Conservation (phyloP, 64 coral and sea anemone species). For the Actinia equina region DNA sequence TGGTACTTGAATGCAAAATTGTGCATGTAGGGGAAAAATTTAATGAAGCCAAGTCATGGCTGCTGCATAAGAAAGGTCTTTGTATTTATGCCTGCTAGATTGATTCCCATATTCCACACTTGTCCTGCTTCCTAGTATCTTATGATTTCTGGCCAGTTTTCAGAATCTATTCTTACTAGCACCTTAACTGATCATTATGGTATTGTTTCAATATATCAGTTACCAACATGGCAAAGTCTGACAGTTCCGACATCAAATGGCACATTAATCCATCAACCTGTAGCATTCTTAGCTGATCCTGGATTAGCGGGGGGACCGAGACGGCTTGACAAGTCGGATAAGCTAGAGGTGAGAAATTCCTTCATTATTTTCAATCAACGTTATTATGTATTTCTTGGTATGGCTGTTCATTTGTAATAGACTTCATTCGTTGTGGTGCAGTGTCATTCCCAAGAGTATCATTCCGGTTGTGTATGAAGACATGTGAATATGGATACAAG, state of each 20-base stretch:
- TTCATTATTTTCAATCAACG: not conserved
- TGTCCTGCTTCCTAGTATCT: not conserved
- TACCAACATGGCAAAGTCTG: constrained; percentile 75
- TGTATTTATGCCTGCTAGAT: no score
- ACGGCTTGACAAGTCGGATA: constrained; percentile 92
- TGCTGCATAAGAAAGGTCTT: no score
- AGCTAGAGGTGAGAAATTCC: constrained; percentile 61
- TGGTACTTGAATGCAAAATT: no score
- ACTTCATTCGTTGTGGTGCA: no score
- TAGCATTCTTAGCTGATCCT: constrained; percentile 79
- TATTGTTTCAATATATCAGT: constrained; percentile 28
- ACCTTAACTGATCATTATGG: not conserved
- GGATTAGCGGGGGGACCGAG: constrained; percentile 44
- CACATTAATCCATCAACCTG: constrained; percentile 70
- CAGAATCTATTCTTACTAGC: not conserved
- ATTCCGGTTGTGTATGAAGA: no score
- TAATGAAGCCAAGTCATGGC: no score
- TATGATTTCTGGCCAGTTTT: not conserved
- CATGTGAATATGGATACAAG: no score
- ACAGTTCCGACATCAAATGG: constrained; percentile 81
- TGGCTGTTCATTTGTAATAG: not conserved
- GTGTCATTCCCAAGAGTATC: no score
- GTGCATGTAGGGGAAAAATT: no score
- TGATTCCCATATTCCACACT: no score
- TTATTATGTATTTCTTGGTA: not conserved